Conservation (phyloP, 2,113 vertebrate species). For the Zosterops hypoxanthus region DNA sequence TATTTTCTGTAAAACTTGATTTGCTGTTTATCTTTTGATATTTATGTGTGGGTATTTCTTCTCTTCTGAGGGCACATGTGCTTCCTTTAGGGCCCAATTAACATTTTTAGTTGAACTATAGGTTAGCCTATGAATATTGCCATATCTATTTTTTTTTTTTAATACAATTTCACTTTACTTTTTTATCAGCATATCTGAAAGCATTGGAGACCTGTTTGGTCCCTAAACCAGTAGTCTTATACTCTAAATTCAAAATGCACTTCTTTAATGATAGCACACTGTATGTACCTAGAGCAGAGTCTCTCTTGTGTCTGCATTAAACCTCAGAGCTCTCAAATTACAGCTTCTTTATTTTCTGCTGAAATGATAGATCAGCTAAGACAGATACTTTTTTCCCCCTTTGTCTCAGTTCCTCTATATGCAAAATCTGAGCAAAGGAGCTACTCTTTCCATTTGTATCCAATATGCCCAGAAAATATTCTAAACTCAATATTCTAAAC, state of each 20-base stretch:
- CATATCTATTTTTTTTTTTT: neutral
- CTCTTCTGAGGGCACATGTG: neutral
- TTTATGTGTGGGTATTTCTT: conserved; percentile 19
- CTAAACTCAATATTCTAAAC: neutral
- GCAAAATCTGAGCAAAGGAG: neutral
- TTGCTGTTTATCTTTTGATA: conserved; percentile 30
- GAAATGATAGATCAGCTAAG: neutral
- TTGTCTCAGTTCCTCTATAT: neutral
- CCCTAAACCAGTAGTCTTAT: neutral
- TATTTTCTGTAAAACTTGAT: neutral
- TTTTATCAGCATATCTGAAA: neutral
- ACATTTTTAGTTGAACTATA: conserved; percentile 39
- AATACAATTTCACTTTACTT: neutral
- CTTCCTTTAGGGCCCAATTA: conserved; percentile 49
- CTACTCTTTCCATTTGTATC: neutral
- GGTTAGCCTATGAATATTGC: neutral
- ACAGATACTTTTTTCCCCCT: neutral
- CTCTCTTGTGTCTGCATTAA: neutral
- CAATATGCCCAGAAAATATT: neutral
- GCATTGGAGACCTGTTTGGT: neutral
- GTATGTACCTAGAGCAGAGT: neutral
- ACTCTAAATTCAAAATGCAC: neutral
- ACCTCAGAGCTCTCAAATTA: neutral
- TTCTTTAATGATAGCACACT: neutral
- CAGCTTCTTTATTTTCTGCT: neutral